A percentile compares a stretch with the other conserved stretches of the same genome.
Conservation (phyloP, 2,888 invertebrate species). For the Microdon myrmicae region DNA sequence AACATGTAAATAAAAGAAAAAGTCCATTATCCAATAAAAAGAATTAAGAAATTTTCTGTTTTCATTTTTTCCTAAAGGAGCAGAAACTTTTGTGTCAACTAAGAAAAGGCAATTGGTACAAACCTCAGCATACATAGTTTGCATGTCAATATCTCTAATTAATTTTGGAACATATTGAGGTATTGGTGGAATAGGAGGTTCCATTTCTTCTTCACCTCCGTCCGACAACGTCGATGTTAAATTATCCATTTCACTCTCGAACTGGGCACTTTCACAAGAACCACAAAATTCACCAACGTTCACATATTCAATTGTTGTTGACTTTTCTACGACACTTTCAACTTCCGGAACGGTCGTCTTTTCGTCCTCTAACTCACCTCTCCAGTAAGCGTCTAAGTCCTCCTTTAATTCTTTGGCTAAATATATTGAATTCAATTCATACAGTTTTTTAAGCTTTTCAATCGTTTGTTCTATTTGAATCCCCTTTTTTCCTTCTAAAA, state of each 20-base stretch:
- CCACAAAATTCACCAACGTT: too few relatives aligned
- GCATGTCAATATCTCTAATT: slow-evolving; percentile 3
- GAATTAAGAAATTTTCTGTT: too few relatives aligned
- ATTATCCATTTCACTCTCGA: too few relatives aligned
- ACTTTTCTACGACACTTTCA: background rate
- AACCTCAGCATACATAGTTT: slow-evolving; percentile 1
- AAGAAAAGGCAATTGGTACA: background rate
- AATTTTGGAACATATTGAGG: slow-evolving; percentile 12
- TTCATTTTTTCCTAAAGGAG: background rate
- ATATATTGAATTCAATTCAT: slow-evolving; percentile 2
- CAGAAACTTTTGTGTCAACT: background rate
- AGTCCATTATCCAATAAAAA: too few relatives aligned
- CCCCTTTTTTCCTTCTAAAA: slow-evolving; percentile 3
- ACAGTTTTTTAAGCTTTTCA: slow-evolving; percentile 10
- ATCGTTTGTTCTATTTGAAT: slow-evolving; percentile 8
- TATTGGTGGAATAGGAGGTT: too few relatives aligned
- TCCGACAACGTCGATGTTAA: too few relatives aligned
- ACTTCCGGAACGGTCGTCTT: background rate
- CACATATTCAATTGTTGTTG: too few relatives aligned
- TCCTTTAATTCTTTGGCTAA: slow-evolving; percentile 1
- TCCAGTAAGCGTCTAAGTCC: slow-evolving; percentile 17
- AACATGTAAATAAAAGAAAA: too few relatives aligned
- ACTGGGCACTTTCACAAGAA: too few relatives aligned
- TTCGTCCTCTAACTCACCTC: background rate
- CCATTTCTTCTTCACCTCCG: background rate